Base-by-base conservation (phyloP, 2,888 invertebrate species). In the Ormyrus pomaceus region DNA sequence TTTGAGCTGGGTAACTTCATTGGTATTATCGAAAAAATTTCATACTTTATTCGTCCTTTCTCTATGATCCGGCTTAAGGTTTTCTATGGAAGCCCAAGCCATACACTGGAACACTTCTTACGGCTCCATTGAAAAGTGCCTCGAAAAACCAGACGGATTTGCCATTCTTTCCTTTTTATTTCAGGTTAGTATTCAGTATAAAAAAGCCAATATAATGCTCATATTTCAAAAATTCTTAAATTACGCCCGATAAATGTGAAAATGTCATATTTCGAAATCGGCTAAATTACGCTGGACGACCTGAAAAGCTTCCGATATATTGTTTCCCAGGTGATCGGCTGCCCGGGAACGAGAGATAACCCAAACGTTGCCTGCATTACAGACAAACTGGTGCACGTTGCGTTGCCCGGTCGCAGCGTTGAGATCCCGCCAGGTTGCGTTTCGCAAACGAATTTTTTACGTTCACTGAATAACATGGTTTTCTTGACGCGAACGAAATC, bases 61-160 rank as follows among this genome's bases (percentile, higher is more conserved):
- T 34, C 34, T 34, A 34, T 4, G 34, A 34, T 34, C 34, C 34
- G 34, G 34, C 9, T 19, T 2, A n/a, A 85, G 85, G 85, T 87
- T 84, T 62, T 85, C 87, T 1, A 87, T 88, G 87, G 88, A 88
- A 76, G 87, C 87, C 5, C 87, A 88, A 68, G 84, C 84, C 7
- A 65, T 86, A 59, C 88, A 87, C 53, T 88, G 87, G 78, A 88
- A 88, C 68, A 82, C 81, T 58, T 81, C 66, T 59, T 87, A 88
- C 79, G 86, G 81, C 19, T 79, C 83, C 3, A 77, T 86, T 5
- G 84, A 87, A 8, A 84, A 85, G 46, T 88, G 87, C 71, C 85
- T 83, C 80, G 84, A 85, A 19, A 84, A 85, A 19, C 19, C 75
- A 0, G 87, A 88, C 19, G 88, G 87, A 58, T 72, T 88, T 1